Evolutionary conservation across 2,797 vertebrate genomes (phyloP).

Genomic region (Acomys russatus): DNA sequence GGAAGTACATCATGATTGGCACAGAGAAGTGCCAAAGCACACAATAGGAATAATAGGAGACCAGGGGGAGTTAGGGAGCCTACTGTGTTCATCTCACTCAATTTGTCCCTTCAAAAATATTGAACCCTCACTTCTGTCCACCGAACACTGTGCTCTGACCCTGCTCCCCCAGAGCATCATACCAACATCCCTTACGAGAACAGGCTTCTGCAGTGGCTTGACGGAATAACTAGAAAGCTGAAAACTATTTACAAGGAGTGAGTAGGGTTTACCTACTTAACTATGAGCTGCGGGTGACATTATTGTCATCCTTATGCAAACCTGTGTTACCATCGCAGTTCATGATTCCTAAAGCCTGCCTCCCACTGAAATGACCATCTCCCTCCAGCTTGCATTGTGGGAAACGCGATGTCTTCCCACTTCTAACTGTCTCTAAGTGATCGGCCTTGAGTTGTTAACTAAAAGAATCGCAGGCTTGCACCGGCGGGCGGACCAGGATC

Average conservation of each 20-base stretch:
- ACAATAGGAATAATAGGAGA: slow-evolving; percentile 57
- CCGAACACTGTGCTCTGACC: slow-evolving; percentile 44
- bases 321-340: background rate
- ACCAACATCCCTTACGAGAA: slow-evolving; percentile 47
- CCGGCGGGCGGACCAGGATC: background rate
- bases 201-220: background rate
- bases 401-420: slow-evolving; percentile 59
- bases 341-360: slow-evolving; percentile 26
- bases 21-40: slow-evolving; percentile 54
- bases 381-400: slow-evolving; percentile 47
- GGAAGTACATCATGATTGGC: slow-evolving; percentile 64
- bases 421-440: slow-evolving; percentile 39
- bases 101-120: slow-evolving; percentile 78
- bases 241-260: slow-evolving; percentile 3
- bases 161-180: background rate
- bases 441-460: slow-evolving; percentile 42
- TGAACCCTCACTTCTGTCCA: slow-evolving; percentile 49
- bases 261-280: slow-evolving; percentile 55
- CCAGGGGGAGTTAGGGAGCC: slow-evolving; percentile 17
- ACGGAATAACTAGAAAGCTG: slow-evolving; percentile 64
- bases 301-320: slow-evolving; percentile 66
- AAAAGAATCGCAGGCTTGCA: background rate
- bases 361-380: slow-evolving; percentile 54
- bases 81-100: slow-evolving; percentile 62
- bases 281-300: background rate